These are phyloP conservation scores for Phrynocephalus guinanensis DNA, from an alignment of 2,797 vertebrate species.

Conservation along the genomic window DNA sequence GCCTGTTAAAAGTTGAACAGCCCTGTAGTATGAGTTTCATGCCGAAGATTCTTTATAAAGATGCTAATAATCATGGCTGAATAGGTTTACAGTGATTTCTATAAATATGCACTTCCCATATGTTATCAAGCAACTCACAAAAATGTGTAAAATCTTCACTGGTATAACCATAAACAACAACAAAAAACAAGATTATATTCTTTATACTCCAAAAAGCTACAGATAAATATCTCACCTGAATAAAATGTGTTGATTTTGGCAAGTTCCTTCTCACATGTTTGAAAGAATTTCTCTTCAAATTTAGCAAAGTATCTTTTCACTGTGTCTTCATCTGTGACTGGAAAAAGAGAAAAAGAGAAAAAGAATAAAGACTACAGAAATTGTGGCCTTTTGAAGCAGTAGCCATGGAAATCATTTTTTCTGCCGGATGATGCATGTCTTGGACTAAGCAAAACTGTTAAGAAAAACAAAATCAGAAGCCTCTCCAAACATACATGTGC, in stretches of 20 bases:
- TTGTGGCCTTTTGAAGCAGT: neutral
- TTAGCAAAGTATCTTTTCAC: conserved; percentile 97
- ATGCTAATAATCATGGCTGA: neutral
- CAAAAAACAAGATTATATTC: neutral
- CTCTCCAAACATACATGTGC: neutral
- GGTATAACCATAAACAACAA: neutral
- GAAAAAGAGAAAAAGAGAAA: conserved; percentile 8
- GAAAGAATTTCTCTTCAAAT: conserved; percentile 98
- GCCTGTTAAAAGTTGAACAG: too few relatives aligned
- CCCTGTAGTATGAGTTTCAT: too few relatives aligned
- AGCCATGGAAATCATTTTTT: neutral
- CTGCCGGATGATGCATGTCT: neutral
- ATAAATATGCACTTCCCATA: neutral
- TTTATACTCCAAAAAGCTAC: neutral
- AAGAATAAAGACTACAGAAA: conserved; percentile 6
- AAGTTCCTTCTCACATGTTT: conserved; percentile 95
- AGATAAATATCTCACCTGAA: conserved; percentile 85
- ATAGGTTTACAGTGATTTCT: neutral
- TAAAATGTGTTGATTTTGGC: conserved; percentile 99
- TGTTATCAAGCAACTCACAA: neutral
- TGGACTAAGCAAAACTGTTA: neutral
- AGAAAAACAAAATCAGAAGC: conserved; percentile 1
- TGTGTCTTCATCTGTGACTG: conserved; percentile 94
- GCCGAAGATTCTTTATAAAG: too few relatives aligned
- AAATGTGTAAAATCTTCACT: neutral